Conservation (phyloP, 2,113 vertebrate species). For the Ovis canadensis region DNA sequence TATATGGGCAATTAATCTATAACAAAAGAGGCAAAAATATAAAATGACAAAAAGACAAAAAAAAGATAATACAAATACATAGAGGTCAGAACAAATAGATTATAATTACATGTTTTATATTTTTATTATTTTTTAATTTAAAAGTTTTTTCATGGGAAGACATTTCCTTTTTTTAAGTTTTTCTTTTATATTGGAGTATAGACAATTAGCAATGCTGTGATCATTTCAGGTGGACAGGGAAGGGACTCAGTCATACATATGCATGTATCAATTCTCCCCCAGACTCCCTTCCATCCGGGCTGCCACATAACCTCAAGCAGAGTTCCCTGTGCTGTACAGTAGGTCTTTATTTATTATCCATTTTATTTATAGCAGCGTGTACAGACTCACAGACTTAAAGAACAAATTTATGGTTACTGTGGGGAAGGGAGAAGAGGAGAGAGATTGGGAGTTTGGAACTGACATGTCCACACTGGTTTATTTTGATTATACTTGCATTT, state of each 20-base stretch:
- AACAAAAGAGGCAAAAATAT: neutral
- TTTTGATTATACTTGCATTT: neutral
- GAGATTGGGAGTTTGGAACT: neutral
- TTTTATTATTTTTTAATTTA: neutral
- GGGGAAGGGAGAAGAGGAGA: neutral
- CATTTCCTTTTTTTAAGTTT: neutral
- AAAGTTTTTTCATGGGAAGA: neutral
- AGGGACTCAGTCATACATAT: neutral
- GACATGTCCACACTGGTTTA: neutral
- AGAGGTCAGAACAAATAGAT: neutral
- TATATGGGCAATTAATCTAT: neutral
- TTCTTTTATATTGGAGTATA: neutral
- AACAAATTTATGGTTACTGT: neutral
- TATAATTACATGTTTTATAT: neutral
- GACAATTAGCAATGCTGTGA: neutral
- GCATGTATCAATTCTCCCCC: neutral
- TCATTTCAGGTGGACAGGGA: neutral
- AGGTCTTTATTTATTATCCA: neutral
- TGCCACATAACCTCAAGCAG: neutral
- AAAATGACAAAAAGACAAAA: neutral
- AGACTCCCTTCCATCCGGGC: neutral
- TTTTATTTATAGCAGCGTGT: accelerated
- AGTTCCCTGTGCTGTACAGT: neutral
- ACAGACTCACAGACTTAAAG: neutral
- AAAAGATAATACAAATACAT: neutral